phyloP scores from a whole-genome alignment of 2,113 vertebrate species.

The Mohoua ochrocephala region DNA sequence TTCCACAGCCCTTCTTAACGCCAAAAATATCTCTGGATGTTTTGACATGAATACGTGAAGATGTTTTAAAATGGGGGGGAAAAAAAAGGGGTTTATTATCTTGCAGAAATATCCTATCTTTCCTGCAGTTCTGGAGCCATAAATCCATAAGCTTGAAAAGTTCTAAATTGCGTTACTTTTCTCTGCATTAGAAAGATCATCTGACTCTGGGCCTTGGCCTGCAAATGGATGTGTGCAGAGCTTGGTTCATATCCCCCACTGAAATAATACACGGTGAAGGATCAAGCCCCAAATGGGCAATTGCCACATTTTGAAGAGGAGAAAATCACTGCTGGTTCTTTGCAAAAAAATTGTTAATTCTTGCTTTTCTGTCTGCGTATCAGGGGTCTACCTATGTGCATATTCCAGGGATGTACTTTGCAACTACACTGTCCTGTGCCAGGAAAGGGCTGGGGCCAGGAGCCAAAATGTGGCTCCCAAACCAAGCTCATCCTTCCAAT shows the following conservation, averaged over 20 bases:
- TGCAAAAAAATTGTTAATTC: neutral
- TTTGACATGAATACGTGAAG: neutral
- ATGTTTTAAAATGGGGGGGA: neutral
- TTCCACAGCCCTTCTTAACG: neutral
- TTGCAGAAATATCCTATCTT: neutral
- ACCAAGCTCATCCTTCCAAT: rapidly evolving
- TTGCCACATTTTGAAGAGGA: neutral
- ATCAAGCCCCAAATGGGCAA: neutral
- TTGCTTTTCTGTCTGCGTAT: neutral
- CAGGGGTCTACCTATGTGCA: neutral
- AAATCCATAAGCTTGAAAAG: neutral
- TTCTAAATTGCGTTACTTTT: neutral
- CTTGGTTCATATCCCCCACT: neutral
- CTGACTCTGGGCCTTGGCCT: neutral
- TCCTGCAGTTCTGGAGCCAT: neutral
- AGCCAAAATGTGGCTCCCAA: neutral
- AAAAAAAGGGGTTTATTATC: neutral
- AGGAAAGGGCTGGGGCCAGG: neutral
- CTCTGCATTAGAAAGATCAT: neutral
- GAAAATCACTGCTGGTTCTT: neutral
- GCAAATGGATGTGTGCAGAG: neutral
- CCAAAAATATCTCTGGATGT: neutral
- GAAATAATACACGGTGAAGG: neutral
- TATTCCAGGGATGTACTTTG: neutral
- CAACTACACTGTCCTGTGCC: neutral